Percentiles rank a stretch among this genome's conserved stretches.
phyloP scores from a whole-genome alignment of 1,140 invertebrate species.

The Pseudomyrmex cubaensis region DNA sequence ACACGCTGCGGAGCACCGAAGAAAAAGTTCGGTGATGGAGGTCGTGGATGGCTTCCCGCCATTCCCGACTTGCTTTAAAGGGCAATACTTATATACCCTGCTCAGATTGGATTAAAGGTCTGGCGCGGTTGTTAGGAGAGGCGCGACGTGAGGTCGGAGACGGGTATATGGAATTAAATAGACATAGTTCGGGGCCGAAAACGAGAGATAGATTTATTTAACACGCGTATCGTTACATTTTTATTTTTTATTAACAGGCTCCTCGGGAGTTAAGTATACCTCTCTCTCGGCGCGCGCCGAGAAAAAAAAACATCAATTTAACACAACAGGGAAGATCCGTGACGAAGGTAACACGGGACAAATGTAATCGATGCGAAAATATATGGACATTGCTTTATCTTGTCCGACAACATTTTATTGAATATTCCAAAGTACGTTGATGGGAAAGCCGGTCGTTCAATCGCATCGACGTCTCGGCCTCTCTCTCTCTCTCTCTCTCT shows the following conservation, averaged over 20 bases:
- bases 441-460: conserved; percentile 19
- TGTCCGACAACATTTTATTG: conserved; percentile 40
- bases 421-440: conserved; percentile 24
- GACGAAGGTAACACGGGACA: no score
- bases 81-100: conserved; percentile 71
- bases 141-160: conserved; percentile 37
- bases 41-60: conserved; percentile 57
- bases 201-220: conserved; percentile 71
- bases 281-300: no score
- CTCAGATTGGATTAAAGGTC: conserved; percentile 82
- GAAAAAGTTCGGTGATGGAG: conserved; percentile 55
- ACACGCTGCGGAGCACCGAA: conserved; percentile 23
- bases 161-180: conserved; percentile 70
- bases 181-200: conserved; percentile 47
- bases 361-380: no score
- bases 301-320: no score
- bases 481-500: neutral
- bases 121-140: conserved; percentile 66
- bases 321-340: no score
- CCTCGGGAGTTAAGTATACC: no score
- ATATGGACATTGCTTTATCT: conserved; percentile 31
- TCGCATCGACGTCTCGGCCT: conserved; percentile 23
- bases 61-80: conserved; percentile 74
- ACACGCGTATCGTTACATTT: no score
- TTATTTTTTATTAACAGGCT: no score